Base-by-base conservation (phyloP, 2,113 vertebrate species). In the Trochalopteron elliotii region DNA sequence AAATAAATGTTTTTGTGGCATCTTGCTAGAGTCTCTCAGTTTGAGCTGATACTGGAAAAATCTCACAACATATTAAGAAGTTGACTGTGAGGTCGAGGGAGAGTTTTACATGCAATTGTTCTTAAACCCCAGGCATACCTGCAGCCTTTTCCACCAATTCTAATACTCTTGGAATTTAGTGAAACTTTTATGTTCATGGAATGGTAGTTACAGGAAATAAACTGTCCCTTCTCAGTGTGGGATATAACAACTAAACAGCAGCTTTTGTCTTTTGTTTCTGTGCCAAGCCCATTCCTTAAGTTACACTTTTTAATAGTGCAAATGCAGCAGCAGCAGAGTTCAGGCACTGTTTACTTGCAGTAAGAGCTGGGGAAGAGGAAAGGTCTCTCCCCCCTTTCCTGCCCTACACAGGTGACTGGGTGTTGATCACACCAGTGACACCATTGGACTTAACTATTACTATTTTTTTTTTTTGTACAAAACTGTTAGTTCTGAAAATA, bases 391-490 rank as follows among this genome's bases (percentile, higher is more conserved):
- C 15, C 4, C 19, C 8, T 40, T 33, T 49, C 49, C 53, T 42
- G 31, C 37, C 49, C 52, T 40, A 2, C 23, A 21, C 2, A 42
- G 24, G 15, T 33, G 50, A 12, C 27, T 15, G 24, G 40, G 25
- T 17, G 24, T 10, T 42, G 33, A 12, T 44, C 52, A 44, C 22
- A 37, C 16, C 87, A 44, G 27, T 30, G 33, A 23, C 83, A 56
- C 28, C 37, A 12, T 0, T 25, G 33, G 5, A 25, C 3, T 37
- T 27, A 11, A 28, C 37, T 39, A 8, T 39, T 39, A 9, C 10
- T 39, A 9, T 39, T 39, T 39, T 39, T 39, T 39, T 39, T 39
- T 39, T 39, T 39, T 39, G 37, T 39, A 39, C 37, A 39, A 39
- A 39, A 39, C 1, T 44, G 23, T 6, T n/a, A 53, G 15, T 40